Evolutionary conservation across 2,113 vertebrate genomes (phyloP).

Genomic region (Vireo altiloquus): DNA sequence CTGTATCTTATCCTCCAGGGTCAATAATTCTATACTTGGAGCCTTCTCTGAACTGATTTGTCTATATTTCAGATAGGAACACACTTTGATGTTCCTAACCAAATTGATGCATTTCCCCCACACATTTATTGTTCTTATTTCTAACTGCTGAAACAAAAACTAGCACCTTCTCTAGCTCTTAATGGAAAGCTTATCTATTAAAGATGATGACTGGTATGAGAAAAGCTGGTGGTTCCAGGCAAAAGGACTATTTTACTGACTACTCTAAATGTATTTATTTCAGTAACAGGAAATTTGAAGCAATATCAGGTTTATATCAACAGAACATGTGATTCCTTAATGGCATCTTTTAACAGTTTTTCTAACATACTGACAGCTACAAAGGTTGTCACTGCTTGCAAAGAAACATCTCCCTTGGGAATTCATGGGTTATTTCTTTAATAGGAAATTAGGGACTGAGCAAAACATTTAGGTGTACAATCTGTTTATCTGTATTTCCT

Average conservation of each 20-base stretch:
- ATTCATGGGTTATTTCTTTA: not conserved
- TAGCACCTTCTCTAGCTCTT: not conserved
- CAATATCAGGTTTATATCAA: not conserved
- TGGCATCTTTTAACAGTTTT: not conserved
- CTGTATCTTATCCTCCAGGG: not conserved
- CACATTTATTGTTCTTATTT: conserved; percentile 16
- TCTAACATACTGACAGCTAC: not conserved
- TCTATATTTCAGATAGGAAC: not conserved
- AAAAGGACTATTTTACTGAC: conserved; percentile 6
- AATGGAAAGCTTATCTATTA: conserved; percentile 40
- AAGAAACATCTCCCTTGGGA: not conserved
- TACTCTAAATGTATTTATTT: not conserved
- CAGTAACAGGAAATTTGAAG: not conserved
- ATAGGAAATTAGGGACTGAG: not conserved
- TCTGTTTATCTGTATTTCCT: not conserved
- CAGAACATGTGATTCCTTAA: not conserved
- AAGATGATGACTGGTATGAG: not conserved
- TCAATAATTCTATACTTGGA: conserved; percentile 42
- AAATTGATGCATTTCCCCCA: conserved; percentile 20
- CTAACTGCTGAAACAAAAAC: not conserved
- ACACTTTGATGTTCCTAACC: conserved; percentile 17
- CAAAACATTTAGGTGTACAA: not conserved
- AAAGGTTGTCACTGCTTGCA: not conserved
- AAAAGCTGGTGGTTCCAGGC: not conserved
- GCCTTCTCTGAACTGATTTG: not conserved